A percentile compares a stretch with the other conserved stretches of the same genome.
phyloP scores from a whole-genome alignment of 2,797 vertebrate genomes.

The Sparus aurata region DNA sequence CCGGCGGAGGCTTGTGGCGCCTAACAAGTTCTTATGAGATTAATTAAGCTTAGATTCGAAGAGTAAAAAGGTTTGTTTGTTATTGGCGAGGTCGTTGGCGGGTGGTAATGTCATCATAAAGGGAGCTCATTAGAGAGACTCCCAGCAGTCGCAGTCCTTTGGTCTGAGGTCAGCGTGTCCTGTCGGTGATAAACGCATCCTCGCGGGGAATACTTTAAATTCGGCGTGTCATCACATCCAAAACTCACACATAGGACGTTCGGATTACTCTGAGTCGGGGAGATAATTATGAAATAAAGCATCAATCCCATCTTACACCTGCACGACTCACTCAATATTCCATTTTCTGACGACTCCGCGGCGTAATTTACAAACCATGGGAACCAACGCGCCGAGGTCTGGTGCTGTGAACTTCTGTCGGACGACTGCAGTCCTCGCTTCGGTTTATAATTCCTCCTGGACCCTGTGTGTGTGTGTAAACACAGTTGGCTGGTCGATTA shows the following conservation, averaged over 20 bases:
- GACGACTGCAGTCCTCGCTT: background rate
- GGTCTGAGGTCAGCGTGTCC: slow-evolving; percentile 41
- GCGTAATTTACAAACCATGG: slow-evolving; percentile 43
- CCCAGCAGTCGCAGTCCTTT: slow-evolving; percentile 55
- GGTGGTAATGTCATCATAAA: slow-evolving; percentile 56
- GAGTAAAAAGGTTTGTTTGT: slow-evolving; percentile 67
- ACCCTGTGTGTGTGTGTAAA: slow-evolving; percentile 14
- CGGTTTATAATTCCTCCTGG: slow-evolving; percentile 5
- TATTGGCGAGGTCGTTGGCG: slow-evolving; percentile 64
- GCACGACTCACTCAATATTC: slow-evolving; percentile 17
- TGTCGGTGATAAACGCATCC: slow-evolving; percentile 32
- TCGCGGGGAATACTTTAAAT: slow-evolving; percentile 5
- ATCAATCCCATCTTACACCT: background rate
- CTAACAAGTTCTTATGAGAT: slow-evolving; percentile 56
- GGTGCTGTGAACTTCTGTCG: slow-evolving; percentile 7
- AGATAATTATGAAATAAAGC: background rate
- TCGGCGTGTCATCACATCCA: background rate
- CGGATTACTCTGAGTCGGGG: background rate
- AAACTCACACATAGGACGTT: too few species aligned
- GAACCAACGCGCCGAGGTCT: slow-evolving; percentile 33
- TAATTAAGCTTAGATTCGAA: slow-evolving; percentile 62
- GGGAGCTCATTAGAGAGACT: slow-evolving; percentile 60
- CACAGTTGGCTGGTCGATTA: slow-evolving; percentile 29
- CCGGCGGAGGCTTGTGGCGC: slow-evolving; percentile 2
- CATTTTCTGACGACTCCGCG: slow-evolving; percentile 18